Conservation (phyloP, 2,888 invertebrate species). For the Agonopterix subpropinquella region DNA sequence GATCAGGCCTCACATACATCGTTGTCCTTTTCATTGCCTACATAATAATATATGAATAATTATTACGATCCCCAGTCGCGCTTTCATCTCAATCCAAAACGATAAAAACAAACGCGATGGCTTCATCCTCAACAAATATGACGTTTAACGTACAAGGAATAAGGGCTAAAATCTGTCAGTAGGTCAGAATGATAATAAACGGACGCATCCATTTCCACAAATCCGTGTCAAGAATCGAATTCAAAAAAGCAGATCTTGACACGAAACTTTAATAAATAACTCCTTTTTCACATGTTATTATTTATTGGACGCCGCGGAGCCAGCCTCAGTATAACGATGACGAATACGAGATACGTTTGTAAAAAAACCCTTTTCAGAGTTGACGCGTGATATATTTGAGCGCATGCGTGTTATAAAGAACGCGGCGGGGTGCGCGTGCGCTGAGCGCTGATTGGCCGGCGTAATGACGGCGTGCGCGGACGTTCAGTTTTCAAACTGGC, state of each 20-base stretch:
- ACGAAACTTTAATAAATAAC: slow-evolving; percentile 54
- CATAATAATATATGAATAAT: slow-evolving; percentile 10
- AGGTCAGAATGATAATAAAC: slow-evolving; percentile 36
- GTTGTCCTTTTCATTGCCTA: slow-evolving; percentile 7
- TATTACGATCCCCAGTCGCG: slow-evolving; percentile 9
- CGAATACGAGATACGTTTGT: slow-evolving; percentile 70
- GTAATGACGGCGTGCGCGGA: slow-evolving; percentile 54
- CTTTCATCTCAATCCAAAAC: slow-evolving; percentile 8
- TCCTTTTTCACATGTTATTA: slow-evolving; percentile 56
- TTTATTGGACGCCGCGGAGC: slow-evolving; percentile 53
- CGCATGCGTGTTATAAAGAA: slow-evolving; percentile 61
- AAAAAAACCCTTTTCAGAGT: slow-evolving; percentile 55
- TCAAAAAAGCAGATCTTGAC: slow-evolving; percentile 44
- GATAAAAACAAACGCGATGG: slow-evolving; percentile 35
- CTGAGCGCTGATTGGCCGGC: slow-evolving; percentile 55
- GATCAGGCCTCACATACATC: neutral
- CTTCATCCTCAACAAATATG: slow-evolving; percentile 19
- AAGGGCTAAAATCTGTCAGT: slow-evolving; percentile 30
- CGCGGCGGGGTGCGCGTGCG: slow-evolving; percentile 66
- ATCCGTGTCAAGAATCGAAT: slow-evolving; percentile 60
- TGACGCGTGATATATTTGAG: slow-evolving; percentile 69
- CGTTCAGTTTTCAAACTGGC: slow-evolving; percentile 41
- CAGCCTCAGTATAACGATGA: slow-evolving; percentile 63
- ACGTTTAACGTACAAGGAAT: slow-evolving; percentile 23
- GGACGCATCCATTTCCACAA: slow-evolving; percentile 59